Base-by-base conservation (phyloP, 2,888 invertebrate genomes). In the Ochlodes sylvanus region DNA sequence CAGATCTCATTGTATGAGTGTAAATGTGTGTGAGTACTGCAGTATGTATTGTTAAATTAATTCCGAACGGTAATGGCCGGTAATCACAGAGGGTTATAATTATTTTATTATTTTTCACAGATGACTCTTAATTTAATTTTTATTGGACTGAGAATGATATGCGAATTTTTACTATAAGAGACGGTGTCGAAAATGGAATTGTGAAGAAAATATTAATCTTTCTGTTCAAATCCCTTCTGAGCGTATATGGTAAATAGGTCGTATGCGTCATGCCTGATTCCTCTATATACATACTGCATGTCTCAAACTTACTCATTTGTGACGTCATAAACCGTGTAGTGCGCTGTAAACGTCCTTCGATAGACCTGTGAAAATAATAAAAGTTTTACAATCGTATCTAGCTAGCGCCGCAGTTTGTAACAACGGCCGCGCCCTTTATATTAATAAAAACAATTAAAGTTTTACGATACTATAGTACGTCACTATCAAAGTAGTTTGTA, bases 311-410 rank as follows among this genome's bases (percentile, higher is more conserved):
- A 97, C 97, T 97, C 97, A 92, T 97, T 98, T 85, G 95, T 96
- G 90, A 98, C 97, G 94, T 98, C 97, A 94, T 97, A 98, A 89
- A 98, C 96, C 79, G 97, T 97, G 94, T 97, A 98, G 90, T 96
- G 96, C 79, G 98, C 97, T 81, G 97, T 97, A 94, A 96, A 97
- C 75, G 97, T 97, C 94, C 97, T 95, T 88, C 96, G 95, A 92
- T 96, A 97, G 88, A 97, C 96, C 97, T 97, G 94, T 55, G 94
- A 95, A 50, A 84, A 83, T 78, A 79, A 83, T 76, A 75, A 81
- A 77, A 80, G 77, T 63, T 76, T 77, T 56, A 72, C 75, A 79
- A 75, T 75, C 65, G 70, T 66, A 69, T 72, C 68, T 41, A 66
- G 69, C 58, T 32, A 71, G 63, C 70, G 73, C 47, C 64, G 68